phyloP scores from a whole-genome alignment of 2,113 vertebrate species.

The Corythornis vintsioides region DNA sequence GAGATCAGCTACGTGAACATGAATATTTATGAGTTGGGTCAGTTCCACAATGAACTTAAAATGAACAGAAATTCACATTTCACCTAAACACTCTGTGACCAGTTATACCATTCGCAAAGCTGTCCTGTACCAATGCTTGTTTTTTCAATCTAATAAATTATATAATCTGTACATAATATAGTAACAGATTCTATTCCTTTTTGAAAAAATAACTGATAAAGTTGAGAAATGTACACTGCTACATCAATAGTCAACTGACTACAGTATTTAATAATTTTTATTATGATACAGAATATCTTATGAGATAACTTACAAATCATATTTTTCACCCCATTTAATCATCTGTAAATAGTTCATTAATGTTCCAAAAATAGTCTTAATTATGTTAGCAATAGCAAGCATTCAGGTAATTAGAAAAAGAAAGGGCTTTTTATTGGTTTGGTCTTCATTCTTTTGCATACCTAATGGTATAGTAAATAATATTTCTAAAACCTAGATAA shows the following conservation, averaged over 20 bases:
- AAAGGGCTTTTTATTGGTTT: constrained; percentile 21
- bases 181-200: not conserved
- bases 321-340: not conserved
- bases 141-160: constrained; percentile 8
- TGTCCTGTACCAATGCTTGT: not conserved
- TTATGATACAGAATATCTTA: not conserved
- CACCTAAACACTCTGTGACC: constrained; percentile 10
- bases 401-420: constrained; percentile 16
- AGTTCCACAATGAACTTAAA: not conserved
- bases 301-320: not conserved
- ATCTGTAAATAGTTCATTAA: constrained; percentile 1
- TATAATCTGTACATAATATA: not conserved
- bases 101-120: constrained; percentile 34
- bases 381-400: constrained; percentile 6
- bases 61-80: constrained; percentile 56
- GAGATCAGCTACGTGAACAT: constrained; percentile 40
- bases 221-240: not conserved
- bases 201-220: not conserved
- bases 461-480: not conserved
- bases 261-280: not conserved
- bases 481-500: not conserved
- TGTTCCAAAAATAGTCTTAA: not conserved
- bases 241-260: not conserved
- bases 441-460: not conserved
- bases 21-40: constrained; percentile 64